Evolutionary conservation across 2,888 invertebrate species (phyloP), one percentile per base, ranked within the genome.

Genomic region (Rhabditoides inermis): DNA sequence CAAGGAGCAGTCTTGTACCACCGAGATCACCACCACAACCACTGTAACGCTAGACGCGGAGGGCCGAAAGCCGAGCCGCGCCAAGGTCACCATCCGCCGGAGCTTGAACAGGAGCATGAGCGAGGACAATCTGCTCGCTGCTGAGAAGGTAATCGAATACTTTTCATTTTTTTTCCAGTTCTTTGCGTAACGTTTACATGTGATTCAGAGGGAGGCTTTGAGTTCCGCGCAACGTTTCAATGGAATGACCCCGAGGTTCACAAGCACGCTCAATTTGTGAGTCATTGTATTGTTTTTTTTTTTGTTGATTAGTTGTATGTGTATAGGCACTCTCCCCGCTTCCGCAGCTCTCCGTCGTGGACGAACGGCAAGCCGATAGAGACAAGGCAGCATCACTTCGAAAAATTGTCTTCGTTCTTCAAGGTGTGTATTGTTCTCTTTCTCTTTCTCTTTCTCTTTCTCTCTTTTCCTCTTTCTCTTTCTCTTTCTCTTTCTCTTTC

Each of bases 21-120:
- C 53, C 36, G 48, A 36, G 35, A 47, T 47, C 18, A 37, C 35
- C 20, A 39, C 41, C 26, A 53, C 53, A 32, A 53, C 53, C 4
- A 49, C 45, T 6, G 32, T 49, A n/a, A 49, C 49, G 2, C 30
- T 45, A 18, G 42, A 40, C 20, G n/a, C 12, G 27, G 25, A 30
- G 12, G 23, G 48, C 23, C 39, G 45, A 46, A 26, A 22, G 18
- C 37, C 41, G n/a, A 28, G 23, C 15, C 30, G 45, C 23, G 44
- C 53, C 36, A 51, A 36, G 35, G 49, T 47, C 18, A 37, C 35
- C 20, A 39, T 46, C 26, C 27, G 52, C n/a, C 32, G 58, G 5
- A 52, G 50, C 28, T 42, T 60, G 53, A 60, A 58, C 49, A 58
- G 60, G 44, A 58, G 55, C 45, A 50, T 50, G 48, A 55, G 55